phyloP scores from a whole-genome alignment of 2,888 invertebrate genomes.

The Tenthredo scrophulariae region DNA sequence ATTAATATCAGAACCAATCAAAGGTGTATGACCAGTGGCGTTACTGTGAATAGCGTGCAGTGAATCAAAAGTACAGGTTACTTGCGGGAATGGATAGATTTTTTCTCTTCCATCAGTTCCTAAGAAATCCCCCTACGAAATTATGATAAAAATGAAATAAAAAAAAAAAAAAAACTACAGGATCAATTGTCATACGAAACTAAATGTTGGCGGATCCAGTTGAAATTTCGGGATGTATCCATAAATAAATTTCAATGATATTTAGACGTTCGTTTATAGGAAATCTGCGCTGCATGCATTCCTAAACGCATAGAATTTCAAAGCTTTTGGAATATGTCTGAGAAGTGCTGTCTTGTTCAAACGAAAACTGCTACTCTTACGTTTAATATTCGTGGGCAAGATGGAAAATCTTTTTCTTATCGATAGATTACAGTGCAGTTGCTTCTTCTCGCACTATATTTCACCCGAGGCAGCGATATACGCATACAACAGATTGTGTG shows the following conservation, averaged over 20 bases:
- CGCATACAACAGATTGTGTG: background rate
- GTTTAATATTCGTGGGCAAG: background rate
- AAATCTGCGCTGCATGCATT: background rate
- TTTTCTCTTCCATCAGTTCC: background rate
- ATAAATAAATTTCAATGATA: background rate
- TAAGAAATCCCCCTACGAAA: background rate
- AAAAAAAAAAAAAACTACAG: background rate
- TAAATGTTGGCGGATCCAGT: background rate
- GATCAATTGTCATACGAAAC: background rate
- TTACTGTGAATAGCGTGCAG: background rate
- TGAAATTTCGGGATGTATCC: background rate
- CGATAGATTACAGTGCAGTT: background rate
- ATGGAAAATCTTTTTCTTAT: background rate
- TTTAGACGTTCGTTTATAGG: background rate
- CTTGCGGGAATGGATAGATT: background rate
- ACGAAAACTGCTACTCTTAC: background rate
- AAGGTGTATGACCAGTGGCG: background rate
- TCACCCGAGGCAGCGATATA: background rate
- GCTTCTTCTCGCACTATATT: background rate
- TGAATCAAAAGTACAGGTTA: background rate
- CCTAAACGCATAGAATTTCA: background rate
- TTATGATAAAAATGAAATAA: background rate
- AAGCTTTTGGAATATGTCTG: background rate
- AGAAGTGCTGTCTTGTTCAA: background rate
- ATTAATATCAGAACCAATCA: background rate